Conservation (phyloP, 1,140 invertebrate species). For the Drosophila bocqueti region DNA sequence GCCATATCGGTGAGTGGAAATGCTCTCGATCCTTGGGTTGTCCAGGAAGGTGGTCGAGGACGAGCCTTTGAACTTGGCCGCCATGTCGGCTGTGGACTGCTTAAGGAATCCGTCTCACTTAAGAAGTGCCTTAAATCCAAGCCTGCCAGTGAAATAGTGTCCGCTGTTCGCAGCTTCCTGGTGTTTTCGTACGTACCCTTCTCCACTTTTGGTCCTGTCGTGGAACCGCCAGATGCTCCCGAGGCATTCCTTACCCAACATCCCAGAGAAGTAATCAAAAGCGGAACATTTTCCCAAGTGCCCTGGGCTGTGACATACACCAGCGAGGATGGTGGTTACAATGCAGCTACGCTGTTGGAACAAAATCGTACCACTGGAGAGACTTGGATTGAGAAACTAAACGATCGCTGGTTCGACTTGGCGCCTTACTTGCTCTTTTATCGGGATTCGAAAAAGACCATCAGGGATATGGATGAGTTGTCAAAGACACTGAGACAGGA, state of each 20-base stretch:
- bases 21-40: constrained; percentile 71
- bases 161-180: constrained; percentile 51
- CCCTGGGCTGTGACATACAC: constrained; percentile 86
- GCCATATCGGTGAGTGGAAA: constrained; percentile 31
- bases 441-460: constrained; percentile 21
- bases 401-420: constrained; percentile 58
- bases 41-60: constrained; percentile 86
- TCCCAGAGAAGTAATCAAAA: constrained; percentile 85
- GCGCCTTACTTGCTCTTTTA: constrained; percentile 61
- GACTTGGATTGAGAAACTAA: constrained; percentile 30
- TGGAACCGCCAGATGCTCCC: constrained; percentile 77
- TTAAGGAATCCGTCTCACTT: constrained; percentile 77
- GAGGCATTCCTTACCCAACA: constrained; percentile 86
- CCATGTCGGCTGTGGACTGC: constrained; percentile 86
- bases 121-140: constrained; percentile 87
- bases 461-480: constrained; percentile 37
- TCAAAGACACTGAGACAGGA: constrained; percentile 32
- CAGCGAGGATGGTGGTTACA: constrained; percentile 86
- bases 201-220: constrained; percentile 87
- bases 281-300: constrained; percentile 85
- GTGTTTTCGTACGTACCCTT: constrained; percentile 87
- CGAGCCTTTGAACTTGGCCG: constrained; percentile 87
- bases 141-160: constrained; percentile 76
- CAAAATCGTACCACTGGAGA: constrained; percentile 8
- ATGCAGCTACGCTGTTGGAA: constrained; percentile 77